These are phyloP conservation scores for Hippocampus abdominalis DNA, from an alignment of 2,113 vertebrate genomes.

Conservation along the genomic window DNA sequence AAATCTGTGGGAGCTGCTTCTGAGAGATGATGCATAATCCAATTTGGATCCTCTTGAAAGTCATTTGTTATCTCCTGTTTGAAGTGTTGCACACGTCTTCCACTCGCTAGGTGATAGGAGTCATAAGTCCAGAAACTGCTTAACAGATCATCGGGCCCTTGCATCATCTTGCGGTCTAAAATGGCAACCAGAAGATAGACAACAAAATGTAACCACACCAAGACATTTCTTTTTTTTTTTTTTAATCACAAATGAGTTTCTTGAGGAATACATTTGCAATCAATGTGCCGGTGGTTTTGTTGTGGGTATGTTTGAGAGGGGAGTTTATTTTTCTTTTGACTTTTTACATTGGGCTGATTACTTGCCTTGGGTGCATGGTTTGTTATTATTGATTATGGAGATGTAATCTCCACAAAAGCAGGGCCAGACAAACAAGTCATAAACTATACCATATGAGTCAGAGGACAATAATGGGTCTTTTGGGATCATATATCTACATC, in stretches of 20 bases:
- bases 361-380: slow-evolving; percentile 10
- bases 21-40: slow-evolving; percentile 54
- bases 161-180: slow-evolving; percentile 31
- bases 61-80: slow-evolving; percentile 44
- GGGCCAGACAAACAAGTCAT: slow-evolving; percentile 45
- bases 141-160: slow-evolving; percentile 14
- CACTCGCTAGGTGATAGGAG: slow-evolving; percentile 51
- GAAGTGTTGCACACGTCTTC: slow-evolving; percentile 56
- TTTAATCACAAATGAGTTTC: slow-evolving; percentile 11
- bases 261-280: slow-evolving; percentile 11
- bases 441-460: slow-evolving; percentile 52
- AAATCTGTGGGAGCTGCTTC: slow-evolving; percentile 61
- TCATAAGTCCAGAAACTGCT: slow-evolving; percentile 37
- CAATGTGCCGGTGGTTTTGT: slow-evolving; percentile 23
- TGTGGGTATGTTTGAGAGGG: slow-evolving; percentile 2
- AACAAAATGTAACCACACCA: slow-evolving; percentile 9
- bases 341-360: slow-evolving; percentile 25
- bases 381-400: slow-evolving; percentile 68
- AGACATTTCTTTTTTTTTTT: background rate
- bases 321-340: slow-evolving; percentile 10
- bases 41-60: slow-evolving; percentile 61
- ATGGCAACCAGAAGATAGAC: slow-evolving; percentile 32
- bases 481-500: slow-evolving; percentile 43
- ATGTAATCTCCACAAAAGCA: slow-evolving; percentile 71
- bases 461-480: slow-evolving; percentile 45